Percentiles rank a stretch among this genome's conserved stretches.
Conservation (phyloP, 1,140 invertebrate species). For the Uloborus diversus region DNA sequence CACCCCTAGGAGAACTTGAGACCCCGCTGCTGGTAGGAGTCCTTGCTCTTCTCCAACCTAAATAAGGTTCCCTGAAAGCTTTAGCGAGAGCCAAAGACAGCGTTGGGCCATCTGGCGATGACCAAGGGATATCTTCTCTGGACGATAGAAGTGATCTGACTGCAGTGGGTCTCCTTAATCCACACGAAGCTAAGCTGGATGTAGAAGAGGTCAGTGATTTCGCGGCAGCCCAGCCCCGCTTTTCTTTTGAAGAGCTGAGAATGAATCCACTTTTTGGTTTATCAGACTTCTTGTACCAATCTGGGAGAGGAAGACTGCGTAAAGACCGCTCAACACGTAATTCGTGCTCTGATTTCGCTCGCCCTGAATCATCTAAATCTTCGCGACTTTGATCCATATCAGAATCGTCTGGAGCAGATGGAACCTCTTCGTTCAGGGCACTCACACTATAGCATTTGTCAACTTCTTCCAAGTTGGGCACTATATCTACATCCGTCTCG, state of each 20-base stretch:
- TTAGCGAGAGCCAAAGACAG: constrained; percentile 33
- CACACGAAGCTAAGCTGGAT: constrained; percentile 69
- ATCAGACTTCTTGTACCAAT: constrained; percentile 90
- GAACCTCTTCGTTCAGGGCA: constrained; percentile 18
- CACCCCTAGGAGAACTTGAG: constrained; percentile 27
- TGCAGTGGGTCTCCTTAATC: constrained; percentile 56
- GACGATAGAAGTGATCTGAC: constrained; percentile 57
- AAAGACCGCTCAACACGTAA: constrained; percentile 89
- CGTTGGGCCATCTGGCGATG: constrained; percentile 69
- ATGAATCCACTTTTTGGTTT: constrained; percentile 62
- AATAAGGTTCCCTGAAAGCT: constrained; percentile 54
- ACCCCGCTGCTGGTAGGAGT: constrained; percentile 40
- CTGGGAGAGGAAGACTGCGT: constrained; percentile 90
- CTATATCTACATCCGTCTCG: constrained; percentile 38
- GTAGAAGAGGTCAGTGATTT: constrained; percentile 77
- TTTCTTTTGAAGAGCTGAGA: constrained; percentile 33
- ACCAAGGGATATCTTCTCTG: constrained; percentile 71
- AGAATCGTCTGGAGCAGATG: not conserved
- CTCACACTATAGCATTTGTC: constrained; percentile 33
- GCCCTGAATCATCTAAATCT: constrained; percentile 70
- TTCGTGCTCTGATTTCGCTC: constrained; percentile 78
- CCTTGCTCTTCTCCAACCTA: constrained; percentile 55
- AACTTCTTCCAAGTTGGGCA: constrained; percentile 7
- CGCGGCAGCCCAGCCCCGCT: constrained; percentile 51
- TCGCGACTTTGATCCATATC: constrained; percentile 20